Conservation (phyloP, 2,797 vertebrate species). For the Cossypha heuglini region DNA sequence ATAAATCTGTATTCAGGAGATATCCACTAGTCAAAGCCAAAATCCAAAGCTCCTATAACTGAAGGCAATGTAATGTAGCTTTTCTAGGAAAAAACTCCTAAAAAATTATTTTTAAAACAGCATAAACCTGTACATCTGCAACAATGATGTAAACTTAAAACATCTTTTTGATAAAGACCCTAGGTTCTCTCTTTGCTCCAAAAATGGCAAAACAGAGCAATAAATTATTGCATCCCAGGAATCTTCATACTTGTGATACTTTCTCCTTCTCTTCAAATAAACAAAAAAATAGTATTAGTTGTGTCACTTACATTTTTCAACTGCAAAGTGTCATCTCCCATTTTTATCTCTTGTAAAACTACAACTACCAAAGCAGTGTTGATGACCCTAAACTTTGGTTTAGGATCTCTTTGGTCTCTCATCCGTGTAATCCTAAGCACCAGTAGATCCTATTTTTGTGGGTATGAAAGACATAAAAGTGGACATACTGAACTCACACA, state of each 20-base stretch:
- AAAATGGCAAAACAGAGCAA: neutral
- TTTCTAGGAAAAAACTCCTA: neutral
- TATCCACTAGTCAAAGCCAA: neutral
- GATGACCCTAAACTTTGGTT: neutral
- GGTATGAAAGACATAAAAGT: neutral
- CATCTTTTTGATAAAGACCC: neutral
- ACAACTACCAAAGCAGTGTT: neutral
- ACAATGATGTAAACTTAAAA: neutral
- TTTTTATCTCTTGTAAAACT: neutral
- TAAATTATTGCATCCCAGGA: neutral
- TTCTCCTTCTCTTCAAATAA: neutral
- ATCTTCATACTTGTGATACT: neutral
- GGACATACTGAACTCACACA: rapidly evolving
- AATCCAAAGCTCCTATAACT: neutral
- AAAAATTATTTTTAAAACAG: neutral
- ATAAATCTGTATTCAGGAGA: neutral
- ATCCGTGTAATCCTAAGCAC: neutral
- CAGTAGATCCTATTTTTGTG: neutral
- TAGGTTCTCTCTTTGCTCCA: neutral
- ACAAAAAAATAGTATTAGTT: neutral
- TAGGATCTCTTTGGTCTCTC: neutral
- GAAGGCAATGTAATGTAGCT: neutral
- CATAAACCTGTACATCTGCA: neutral
- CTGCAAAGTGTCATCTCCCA: neutral
- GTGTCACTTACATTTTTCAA: neutral